These are phyloP conservation scores for Cyclargus thomasi DNA, from an alignment of 1,140 invertebrate species.

Conservation along the genomic window DNA sequence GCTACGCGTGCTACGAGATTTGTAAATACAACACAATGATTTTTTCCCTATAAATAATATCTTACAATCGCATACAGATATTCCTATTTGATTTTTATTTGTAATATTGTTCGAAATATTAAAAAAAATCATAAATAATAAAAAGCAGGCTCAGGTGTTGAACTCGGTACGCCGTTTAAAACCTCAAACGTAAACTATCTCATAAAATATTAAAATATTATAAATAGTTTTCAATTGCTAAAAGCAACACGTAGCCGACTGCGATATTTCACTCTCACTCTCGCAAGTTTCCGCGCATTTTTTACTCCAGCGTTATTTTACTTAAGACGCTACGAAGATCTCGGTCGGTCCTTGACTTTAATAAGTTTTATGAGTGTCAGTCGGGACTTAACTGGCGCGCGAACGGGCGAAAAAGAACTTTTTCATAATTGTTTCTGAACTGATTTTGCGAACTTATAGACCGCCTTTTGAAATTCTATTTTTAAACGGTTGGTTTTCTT, in stretches of 20 bases:
- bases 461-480: slow-evolving; percentile 61
- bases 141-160: neutral
- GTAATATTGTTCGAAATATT: neutral
- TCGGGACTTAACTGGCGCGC: slow-evolving; percentile 66
- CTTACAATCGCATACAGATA: neutral
- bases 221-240: slow-evolving; percentile 38
- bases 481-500: slow-evolving; percentile 16
- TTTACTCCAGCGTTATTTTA: slow-evolving; percentile 71
- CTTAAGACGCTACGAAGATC: slow-evolving; percentile 68
- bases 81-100: neutral
- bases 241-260: slow-evolving; percentile 61
- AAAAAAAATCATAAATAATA: neutral
- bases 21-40: slow-evolving; percentile 13
- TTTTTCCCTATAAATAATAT: too few relatives aligned
- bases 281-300: slow-evolving; percentile 60
- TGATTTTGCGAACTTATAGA: slow-evolving; percentile 47
- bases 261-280: slow-evolving; percentile 64
- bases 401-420: slow-evolving; percentile 67
- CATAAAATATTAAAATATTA: slow-evolving; percentile 27
- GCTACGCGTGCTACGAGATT: slow-evolving; percentile 34
- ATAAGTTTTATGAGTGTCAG: slow-evolving; percentile 74
- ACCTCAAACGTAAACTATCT: neutral
- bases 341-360: slow-evolving; percentile 73
- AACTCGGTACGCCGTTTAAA: neutral
- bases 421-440: slow-evolving; percentile 73